Percentiles rank a stretch among this genome's conserved stretches.
Conservation (phyloP, 37 sponge, comb jelly and placozoan genomes). For the Oopsacas minuta region DNA sequence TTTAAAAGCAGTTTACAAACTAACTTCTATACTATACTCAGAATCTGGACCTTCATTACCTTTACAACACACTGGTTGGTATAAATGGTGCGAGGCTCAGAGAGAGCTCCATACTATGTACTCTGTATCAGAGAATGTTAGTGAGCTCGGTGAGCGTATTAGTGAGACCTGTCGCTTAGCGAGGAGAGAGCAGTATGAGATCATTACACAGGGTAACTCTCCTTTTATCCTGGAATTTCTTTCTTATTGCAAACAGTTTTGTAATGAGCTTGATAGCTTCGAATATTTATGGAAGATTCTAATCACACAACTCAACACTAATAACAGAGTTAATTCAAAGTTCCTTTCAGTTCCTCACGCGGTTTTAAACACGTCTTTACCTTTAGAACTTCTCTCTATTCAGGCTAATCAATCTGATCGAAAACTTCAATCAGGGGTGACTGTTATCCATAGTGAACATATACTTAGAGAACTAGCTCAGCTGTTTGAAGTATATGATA, state of each 20-base stretch:
- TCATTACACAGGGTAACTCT: not conserved
- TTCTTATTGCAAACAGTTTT: not conserved
- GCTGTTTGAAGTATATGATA: not conserved
- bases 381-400: not conserved
- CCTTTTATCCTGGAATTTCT: not conserved
- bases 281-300: constrained; percentile 1
- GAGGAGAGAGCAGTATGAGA: not conserved
- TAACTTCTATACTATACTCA: not conserved
- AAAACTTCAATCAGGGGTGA: not conserved
- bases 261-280: not conserved
- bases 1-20: not conserved
- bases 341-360: not conserved
- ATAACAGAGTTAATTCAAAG: not conserved
- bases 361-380: not conserved
- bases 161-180: not conserved
- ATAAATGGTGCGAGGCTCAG: not conserved
- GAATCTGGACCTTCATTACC: not conserved
- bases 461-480: constrained; percentile 7
- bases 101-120: not conserved
- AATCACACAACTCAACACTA: not conserved
- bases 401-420: not conserved
- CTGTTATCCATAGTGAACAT: not conserved
- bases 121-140: not conserved
- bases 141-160: not conserved
- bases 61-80: not conserved